Base-by-base conservation (phyloP, 2,888 invertebrate genomes). In the Pseudococcus longispinus region DNA sequence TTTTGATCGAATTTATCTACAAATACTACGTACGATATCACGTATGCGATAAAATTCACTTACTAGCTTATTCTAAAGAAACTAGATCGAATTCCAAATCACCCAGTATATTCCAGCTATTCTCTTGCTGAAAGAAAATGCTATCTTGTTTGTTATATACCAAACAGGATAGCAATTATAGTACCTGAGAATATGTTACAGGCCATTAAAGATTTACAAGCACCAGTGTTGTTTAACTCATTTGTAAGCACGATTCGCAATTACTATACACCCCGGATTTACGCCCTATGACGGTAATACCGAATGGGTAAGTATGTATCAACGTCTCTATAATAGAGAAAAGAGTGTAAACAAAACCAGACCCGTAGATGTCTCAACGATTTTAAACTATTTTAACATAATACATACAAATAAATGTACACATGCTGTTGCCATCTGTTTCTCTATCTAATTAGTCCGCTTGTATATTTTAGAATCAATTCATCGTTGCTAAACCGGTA, bases 401-500 rank as follows among this genome's bases (percentile, higher is more conserved):
- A n/a, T 51, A 46, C 44, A 46, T 46, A 11, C 13, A 46, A 55
- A 55, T 46, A 46, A 55, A 55, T n/a, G 3, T 55, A 55, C 29
- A 23, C 4, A 70, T 70, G 23, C 2, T 32, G 32, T 32, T 9
- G 18, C 11, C 11, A 20, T 60, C 60, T 60, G 29, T 70, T 70
- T 26, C 60, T 11, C 9, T 23, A 1, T 60, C 23, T 60, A 60
- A 60, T 60, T 60, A n/a, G n/a, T n/a, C n/a, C 46, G 3, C n/a
- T 60, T 70, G n/a, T 32, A 18, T 20, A 65, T 80, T 77, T 32
- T 93, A 97, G 95, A 98, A 98, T 92, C 97, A 97, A 92, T 93
- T 99, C 89, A 94, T 94, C 88, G 94, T 94, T 15, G 96, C 98
- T n/a, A 95, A 95, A 87, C 98, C 98, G 0, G 95, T 98, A 1